Evolutionary conservation across 2,888 invertebrate genomes (phyloP).

Genomic region (Chrysolina oricalcia): DNA sequence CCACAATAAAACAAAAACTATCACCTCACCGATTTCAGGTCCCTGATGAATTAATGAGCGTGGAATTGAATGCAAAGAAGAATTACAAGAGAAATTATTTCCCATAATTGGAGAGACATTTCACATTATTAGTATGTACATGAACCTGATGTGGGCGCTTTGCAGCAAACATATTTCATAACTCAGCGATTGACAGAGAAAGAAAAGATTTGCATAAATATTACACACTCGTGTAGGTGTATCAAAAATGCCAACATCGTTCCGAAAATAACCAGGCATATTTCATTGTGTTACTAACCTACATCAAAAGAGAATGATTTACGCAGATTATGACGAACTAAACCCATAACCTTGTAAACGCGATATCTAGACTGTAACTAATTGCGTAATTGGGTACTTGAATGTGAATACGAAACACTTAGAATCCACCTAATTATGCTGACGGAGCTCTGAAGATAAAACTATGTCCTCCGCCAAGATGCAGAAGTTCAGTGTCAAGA

Average conservation of each 20-base stretch:
- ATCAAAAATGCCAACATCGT: conserved; percentile 34
- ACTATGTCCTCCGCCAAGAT: conserved; percentile 63
- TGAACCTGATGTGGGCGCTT: conserved; percentile 47
- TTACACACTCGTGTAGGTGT: conserved; percentile 17
- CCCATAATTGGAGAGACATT: conserved; percentile 44
- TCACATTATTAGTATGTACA: conserved; percentile 42
- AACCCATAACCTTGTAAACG: conserved; percentile 2
- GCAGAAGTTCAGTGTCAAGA: conserved; percentile 57
- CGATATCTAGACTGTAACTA: conserved; percentile 46
- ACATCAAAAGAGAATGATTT: conserved; percentile 39
- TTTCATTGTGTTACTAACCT: conserved; percentile 43
- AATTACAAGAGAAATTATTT: conserved; percentile 39
- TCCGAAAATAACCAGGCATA: conserved; percentile 35
- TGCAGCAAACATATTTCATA: conserved; percentile 40
- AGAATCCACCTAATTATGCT: conserved; percentile 39
- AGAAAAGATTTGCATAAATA: conserved; percentile 31
- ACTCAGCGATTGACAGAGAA: conserved; percentile 33
- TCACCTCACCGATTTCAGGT: conserved; percentile 36
- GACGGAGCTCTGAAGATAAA: conserved; percentile 19
- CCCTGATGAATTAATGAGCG: conserved; percentile 15
- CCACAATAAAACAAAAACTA: conserved; percentile 5
- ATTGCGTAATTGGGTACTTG: conserved; percentile 26
- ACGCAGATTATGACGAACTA: conserved; percentile 31
- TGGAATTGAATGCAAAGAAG: conserved; percentile 40
- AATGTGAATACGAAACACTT: conserved; percentile 32